Evolutionary conservation across 37 sponge, comb jelly and placozoan species (phyloP).

Genomic region (Theonella swinhoei): DNA sequence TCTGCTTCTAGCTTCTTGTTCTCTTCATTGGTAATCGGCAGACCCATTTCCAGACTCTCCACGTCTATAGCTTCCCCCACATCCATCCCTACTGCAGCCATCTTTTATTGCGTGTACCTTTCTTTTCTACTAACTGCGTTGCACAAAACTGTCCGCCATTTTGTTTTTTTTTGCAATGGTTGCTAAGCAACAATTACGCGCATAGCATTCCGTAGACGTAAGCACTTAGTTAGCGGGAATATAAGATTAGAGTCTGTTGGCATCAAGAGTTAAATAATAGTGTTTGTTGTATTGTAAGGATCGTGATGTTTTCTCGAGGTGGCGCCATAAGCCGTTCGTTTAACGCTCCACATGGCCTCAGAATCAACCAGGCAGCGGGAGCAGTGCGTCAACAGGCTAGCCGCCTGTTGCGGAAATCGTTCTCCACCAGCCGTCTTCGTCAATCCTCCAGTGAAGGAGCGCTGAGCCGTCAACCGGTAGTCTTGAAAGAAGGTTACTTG

Average conservation of each 20-base stretch:
- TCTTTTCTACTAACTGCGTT: neutral
- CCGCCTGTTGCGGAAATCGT: conserved; percentile 41
- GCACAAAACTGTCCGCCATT: conserved; percentile 13
- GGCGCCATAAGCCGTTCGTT: conserved; percentile 47
- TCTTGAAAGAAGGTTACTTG: conserved; percentile 71
- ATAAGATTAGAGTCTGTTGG: no score
- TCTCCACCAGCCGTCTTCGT: conserved; percentile 38
- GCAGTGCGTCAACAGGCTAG: neutral
- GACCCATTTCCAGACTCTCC: conserved; percentile 22
- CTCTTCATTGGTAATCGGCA: conserved; percentile 78
- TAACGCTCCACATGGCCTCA: conserved; percentile 37
- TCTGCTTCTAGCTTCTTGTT: conserved; percentile 80
- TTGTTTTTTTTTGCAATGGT: conserved; percentile 9
- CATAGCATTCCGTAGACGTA: no score
- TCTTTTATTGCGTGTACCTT: neutral
- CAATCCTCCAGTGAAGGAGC: conserved; percentile 35
- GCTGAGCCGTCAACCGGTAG: conserved; percentile 27
- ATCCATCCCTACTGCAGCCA: neutral
- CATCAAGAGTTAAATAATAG: no score
- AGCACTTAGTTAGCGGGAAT: no score
- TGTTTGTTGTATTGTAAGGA: no score
- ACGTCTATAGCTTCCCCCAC: conserved; percentile 15
- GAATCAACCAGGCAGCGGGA: neutral
- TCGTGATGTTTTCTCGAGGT: conserved; percentile 52
- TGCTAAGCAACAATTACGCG: neutral